Percentiles rank a stretch among this genome's conserved stretches.
Conservation (phyloP, 2,113 vertebrate genomes). For the Brevimyrus niger region DNA sequence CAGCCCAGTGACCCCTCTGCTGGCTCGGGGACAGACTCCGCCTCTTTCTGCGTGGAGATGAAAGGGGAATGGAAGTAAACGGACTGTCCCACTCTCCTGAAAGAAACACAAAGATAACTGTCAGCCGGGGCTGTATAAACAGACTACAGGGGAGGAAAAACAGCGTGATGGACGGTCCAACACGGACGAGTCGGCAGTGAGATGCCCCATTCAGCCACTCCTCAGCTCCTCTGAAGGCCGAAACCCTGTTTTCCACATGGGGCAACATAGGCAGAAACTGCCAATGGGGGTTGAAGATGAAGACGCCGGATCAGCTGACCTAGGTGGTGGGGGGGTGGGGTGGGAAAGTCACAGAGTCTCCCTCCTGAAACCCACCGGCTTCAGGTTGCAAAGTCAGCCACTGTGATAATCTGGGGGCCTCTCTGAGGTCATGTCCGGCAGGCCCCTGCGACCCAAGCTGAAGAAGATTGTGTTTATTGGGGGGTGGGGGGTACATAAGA, state of each 20-base stretch:
- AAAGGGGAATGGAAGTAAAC: neutral
- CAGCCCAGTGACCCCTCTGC: neutral
- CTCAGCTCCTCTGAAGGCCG: no score
- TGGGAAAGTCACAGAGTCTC: neutral
- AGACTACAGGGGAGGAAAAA: neutral
- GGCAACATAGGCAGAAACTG: neutral
- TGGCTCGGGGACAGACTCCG: neutral
- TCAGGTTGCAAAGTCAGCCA: constrained; percentile 62
- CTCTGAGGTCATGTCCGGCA: constrained; percentile 50
- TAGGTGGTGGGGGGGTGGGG: neutral
- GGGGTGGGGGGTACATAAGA: neutral
- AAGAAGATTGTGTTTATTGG: constrained; percentile 41
- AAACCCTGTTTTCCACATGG: neutral
- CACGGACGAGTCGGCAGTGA: neutral
- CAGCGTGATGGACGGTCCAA: neutral
- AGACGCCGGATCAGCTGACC: neutral
- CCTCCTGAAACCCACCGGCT: constrained; percentile 19
- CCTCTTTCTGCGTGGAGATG: neutral
- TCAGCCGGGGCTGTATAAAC: neutral
- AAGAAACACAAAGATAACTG: neutral
- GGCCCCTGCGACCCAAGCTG: constrained; percentile 57
- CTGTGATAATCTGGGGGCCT: constrained; percentile 57
- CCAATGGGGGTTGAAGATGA: neutral
- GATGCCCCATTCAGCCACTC: neutral
- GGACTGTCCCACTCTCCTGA: neutral